Evolutionary conservation across 64 coral and sea anemone genomes (phyloP), one percentile per base, ranked within the genome.

Genomic region (Pachyseris speciosa): DNA sequence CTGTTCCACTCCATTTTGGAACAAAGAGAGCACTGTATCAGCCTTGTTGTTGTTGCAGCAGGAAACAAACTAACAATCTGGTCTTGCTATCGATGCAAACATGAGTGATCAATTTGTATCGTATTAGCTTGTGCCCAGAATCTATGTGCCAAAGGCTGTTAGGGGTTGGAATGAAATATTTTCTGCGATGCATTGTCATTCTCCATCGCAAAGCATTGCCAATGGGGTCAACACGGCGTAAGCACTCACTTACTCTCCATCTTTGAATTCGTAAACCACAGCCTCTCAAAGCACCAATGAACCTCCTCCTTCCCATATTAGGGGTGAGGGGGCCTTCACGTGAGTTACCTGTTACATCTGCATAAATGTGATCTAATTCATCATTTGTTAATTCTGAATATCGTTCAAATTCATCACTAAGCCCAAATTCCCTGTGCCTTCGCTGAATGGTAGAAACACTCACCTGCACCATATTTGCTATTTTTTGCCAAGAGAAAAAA

Each of bases 71-170:
- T 58, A 87, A 32, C 19, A 92, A n/a, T 50, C 81, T 83, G 8
- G 12, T 65, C 59, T 52, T 78, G 2, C 91, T 84, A 81, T 93
- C 74, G n/a, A 70, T 79, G 51, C 84, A 87, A 77, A 77, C 74
- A 65, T 93, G 84, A 45, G 66, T 49, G 32, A 91, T 83, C 49
- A 84, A 34, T 43, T 87, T 88, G 37, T 67, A 94, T 47, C 74
- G 76, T 22, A 89, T 94, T 53, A 94, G 66, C 84, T 89, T 94
- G 58, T 94, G 84, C 36, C 70, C 72, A 38, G 94, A 92, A 67
- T 96, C 94, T 67, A 89, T 78, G 36, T 96, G 94, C 94, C 90
- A 96, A n/a, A 92, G 85, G 55, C 85, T 92, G 26, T 92, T 96
- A 16, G 90, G 90, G 7, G 85, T 92, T 28, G 94, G 94, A 33